Evolutionary conservation across 2,888 invertebrate species (phyloP).

Genomic region (Acanthopleura granulata): DNA sequence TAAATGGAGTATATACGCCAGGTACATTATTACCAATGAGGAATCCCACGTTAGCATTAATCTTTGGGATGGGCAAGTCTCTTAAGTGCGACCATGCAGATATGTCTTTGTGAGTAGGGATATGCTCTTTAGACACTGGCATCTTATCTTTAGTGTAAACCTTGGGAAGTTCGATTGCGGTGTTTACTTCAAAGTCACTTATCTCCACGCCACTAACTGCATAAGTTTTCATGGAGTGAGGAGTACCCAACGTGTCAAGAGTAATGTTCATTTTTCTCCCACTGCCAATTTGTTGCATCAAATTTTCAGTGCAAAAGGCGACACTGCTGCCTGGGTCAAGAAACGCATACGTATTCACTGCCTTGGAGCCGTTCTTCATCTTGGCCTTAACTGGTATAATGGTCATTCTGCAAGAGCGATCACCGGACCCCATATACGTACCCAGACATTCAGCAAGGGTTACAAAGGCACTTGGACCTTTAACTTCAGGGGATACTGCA

Average conservation of each 20-base stretch:
- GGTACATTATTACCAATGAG: constrained; percentile 32
- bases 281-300: constrained; percentile 3
- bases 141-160: constrained; percentile 27
- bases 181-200: constrained; percentile 22
- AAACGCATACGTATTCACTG: constrained; percentile 21
- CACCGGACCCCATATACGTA: constrained; percentile 4
- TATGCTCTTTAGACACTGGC: constrained; percentile 25
- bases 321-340: constrained; percentile 23
- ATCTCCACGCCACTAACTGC: constrained; percentile 22
- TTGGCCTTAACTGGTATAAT: constrained; percentile 23
- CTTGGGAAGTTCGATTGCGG: constrained; percentile 22
- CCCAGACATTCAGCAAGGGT: no score
- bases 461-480: constrained; percentile 11
- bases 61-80: constrained; percentile 20
- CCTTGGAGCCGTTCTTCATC: neutral
- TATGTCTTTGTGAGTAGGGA: constrained; percentile 28
- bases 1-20: constrained; percentile 30
- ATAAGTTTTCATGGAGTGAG: constrained; percentile 15
- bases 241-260: constrained; percentile 20
- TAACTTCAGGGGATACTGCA: no score
- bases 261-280: constrained; percentile 20
- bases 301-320: constrained; percentile 17
- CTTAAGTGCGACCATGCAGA: constrained; percentile 27
- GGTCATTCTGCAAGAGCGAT: constrained; percentile 21
- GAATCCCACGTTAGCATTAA: constrained; percentile 26